These are phyloP conservation scores for Typhlichthys eigenmanni DNA, from an alignment of 2,797 vertebrate genomes.

Conservation along the genomic window DNA sequence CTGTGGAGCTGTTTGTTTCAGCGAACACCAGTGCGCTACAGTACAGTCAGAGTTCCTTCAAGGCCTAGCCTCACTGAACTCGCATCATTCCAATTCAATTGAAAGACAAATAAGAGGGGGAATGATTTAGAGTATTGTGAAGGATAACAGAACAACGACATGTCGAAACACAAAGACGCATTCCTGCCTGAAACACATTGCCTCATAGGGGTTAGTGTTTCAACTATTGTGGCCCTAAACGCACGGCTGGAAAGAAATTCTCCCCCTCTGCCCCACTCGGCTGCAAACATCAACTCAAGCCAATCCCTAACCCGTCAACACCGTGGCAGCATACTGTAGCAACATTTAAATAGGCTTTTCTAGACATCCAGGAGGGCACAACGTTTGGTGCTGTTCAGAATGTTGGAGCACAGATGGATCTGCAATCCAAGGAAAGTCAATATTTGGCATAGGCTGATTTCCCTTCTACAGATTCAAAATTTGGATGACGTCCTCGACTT, in stretches of 20 bases:
- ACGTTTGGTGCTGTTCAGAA: background rate
- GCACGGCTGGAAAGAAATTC: constrained; percentile 13
- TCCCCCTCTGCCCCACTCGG: background rate
- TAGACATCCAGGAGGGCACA: background rate
- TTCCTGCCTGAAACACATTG: constrained; percentile 46
- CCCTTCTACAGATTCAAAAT: constrained; percentile 16
- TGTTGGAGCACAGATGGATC: constrained; percentile 15
- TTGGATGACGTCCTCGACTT: background rate
- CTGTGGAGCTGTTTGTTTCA: background rate
- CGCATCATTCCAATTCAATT: background rate
- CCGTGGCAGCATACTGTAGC: background rate
- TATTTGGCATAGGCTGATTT: constrained; percentile 25
- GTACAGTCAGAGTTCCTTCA: background rate
- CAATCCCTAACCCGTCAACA: constrained; percentile 12
- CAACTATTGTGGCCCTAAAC: constrained; percentile 10
- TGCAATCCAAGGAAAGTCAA: constrained; percentile 24
- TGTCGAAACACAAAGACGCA: constrained; percentile 54
- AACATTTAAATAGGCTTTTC: background rate
- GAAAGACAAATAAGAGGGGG: too few relatives aligned
- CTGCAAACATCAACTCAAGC: constrained; percentile 17
- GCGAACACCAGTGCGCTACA: too few relatives aligned
- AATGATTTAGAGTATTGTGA: constrained; percentile 16
- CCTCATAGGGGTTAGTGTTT: constrained; percentile 13
- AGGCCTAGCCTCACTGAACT: background rate
- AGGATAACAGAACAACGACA: constrained; percentile 33